A percentile compares a stretch with the other conserved stretches of the same genome.
Evolutionary conservation across 2,113 vertebrate genomes (phyloP).

Genomic region (Pluvianellus socialis): DNA sequence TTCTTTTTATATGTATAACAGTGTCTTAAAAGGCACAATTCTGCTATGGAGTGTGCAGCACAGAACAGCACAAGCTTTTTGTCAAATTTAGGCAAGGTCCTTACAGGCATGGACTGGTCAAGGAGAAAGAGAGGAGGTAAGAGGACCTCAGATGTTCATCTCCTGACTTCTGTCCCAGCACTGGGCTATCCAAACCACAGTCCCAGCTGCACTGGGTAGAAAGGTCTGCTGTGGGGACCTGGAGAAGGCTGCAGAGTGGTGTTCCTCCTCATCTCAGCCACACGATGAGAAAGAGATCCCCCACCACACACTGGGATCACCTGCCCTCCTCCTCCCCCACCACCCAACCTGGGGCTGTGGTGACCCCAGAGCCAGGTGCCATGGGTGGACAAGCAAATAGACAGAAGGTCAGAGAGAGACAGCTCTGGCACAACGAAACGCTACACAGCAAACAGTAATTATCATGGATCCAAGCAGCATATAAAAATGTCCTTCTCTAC

Average conservation of each 20-base stretch:
- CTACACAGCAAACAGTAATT: neutral
- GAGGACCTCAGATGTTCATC: neutral
- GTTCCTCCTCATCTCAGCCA: neutral
- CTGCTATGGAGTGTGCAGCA: neutral
- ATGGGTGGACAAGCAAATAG: neutral
- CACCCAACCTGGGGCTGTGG: fast-evolving
- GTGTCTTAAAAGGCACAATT: neutral
- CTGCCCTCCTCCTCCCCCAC: neutral
- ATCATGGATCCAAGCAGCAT: neutral
- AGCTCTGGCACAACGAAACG: neutral
- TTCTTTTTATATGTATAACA: neutral
- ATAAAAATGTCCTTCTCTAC: neutral
- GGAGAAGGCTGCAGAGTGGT: neutral
- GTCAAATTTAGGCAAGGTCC: neutral
- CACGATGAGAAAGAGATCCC: neutral
- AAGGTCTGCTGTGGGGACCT: neutral
- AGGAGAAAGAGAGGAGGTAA: neutral
- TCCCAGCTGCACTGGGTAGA: neutral
- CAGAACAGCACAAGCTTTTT: neutral
- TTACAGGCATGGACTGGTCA: neutral
- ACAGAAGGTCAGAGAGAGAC: neutral
- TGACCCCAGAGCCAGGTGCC: neutral
- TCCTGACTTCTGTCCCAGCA: neutral
- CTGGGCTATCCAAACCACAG: neutral
- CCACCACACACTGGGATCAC: fast-evolving